These are phyloP conservation scores for Limnephilus auricula DNA, from an alignment of 2,888 invertebrate genomes.

Conservation along the genomic window DNA sequence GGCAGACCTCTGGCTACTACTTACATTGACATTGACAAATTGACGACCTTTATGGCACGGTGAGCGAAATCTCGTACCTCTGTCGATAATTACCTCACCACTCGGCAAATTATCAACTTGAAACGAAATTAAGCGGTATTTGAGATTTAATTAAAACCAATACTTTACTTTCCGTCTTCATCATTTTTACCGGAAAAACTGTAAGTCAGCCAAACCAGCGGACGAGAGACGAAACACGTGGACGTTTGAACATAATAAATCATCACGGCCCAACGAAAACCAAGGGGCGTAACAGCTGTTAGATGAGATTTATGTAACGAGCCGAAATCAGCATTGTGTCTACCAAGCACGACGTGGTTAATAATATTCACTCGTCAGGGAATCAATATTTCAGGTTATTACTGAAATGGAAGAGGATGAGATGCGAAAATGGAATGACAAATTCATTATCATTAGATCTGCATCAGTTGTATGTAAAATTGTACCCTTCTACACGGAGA, in stretches of 20 bases:
- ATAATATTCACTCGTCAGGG: not conserved
- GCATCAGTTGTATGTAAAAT: too few relatives aligned
- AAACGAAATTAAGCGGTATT: not conserved
- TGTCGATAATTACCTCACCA: too few relatives aligned
- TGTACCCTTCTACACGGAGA: too few relatives aligned
- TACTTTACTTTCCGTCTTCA: not conserved
- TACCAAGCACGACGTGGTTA: not conserved
- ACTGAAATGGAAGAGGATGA: not conserved
- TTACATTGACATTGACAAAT: too few relatives aligned
- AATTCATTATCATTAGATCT: too few relatives aligned
- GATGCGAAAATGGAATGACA: not conserved
- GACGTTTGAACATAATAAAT: not conserved
- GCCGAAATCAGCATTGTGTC: slow-evolving; percentile 6
- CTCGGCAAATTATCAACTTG: not conserved
- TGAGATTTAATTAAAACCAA: not conserved
- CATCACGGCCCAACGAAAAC: not conserved
- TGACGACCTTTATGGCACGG: too few relatives aligned
- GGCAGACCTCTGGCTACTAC: too few relatives aligned
- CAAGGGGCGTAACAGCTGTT: not conserved
- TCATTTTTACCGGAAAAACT: not conserved
- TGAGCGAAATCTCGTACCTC: too few relatives aligned
- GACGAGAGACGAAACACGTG: not conserved
- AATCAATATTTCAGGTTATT: not conserved
- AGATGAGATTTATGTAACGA: not conserved
- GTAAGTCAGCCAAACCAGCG: not conserved